A percentile compares a stretch with the other conserved stretches of the same genome.
Evolutionary conservation across 1,140 invertebrate species (phyloP).

Genomic region (Drosophila oshimai): DNA sequence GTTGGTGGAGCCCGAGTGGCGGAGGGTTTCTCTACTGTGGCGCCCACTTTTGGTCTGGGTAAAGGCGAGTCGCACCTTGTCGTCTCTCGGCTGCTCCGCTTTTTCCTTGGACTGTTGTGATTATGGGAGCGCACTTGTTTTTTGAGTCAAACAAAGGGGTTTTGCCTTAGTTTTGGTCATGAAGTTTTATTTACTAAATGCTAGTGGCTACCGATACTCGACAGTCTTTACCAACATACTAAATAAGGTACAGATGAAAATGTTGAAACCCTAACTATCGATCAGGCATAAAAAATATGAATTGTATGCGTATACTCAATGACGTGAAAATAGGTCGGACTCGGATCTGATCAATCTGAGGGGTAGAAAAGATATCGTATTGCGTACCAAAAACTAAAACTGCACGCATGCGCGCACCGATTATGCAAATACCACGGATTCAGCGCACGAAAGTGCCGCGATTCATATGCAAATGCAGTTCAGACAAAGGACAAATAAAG

Average conservation of each 20-base stretch:
- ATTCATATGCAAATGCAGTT: constrained; percentile 74
- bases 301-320: not conserved
- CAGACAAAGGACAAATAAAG: constrained; percentile 55
- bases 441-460: constrained; percentile 33
- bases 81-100: constrained; percentile 18
- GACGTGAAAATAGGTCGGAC: too few relatives aligned
- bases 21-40: not conserved
- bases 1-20: not conserved
- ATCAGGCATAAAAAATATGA: not conserved
- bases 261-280: too few relatives aligned
- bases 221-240: too few relatives aligned
- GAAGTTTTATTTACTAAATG: too few relatives aligned
- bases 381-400: constrained; percentile 27
- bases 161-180: constrained; percentile 25
- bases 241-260: too few relatives aligned
- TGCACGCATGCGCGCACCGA: constrained; percentile 74
- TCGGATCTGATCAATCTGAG: not conserved
- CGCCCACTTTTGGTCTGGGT: constrained; percentile 21
- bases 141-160: constrained; percentile 34
- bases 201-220: too few relatives aligned
- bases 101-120: not conserved
- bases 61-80: constrained; percentile 37
- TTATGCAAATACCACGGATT: constrained; percentile 65
- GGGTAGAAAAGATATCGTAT: constrained; percentile 22
- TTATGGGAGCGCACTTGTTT: constrained; percentile 42